phyloP scores from a whole-genome alignment of 2,888 invertebrate genomes.

The Heliconius erato region DNA sequence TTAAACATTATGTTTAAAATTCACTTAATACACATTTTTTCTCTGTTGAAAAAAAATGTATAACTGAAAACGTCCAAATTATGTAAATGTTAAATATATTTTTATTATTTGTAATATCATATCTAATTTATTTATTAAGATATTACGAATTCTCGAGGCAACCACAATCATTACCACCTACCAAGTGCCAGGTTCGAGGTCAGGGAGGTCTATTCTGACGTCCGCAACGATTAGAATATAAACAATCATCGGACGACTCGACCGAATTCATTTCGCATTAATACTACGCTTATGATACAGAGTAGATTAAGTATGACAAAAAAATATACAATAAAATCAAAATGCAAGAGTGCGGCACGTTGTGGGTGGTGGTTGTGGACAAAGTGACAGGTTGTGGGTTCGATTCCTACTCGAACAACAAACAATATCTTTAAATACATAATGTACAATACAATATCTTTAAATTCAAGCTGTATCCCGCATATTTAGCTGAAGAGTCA shows the following conservation, averaged over 20 bases:
- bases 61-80: not conserved
- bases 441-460: too few relatives aligned
- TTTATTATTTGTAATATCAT: not conserved
- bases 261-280: constrained; percentile 68
- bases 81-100: not conserved
- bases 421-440: too few relatives aligned
- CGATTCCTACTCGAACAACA: too few relatives aligned
- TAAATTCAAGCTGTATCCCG: too few relatives aligned
- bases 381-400: too few relatives aligned
- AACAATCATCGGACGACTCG: constrained; percentile 60
- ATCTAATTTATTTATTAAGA: constrained; percentile 2
- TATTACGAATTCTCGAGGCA: constrained; percentile 28
- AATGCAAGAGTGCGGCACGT: too few relatives aligned
- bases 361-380: too few relatives aligned
- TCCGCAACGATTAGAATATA: constrained; percentile 69
- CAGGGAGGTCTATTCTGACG: constrained; percentile 62
- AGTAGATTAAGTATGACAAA: not conserved
- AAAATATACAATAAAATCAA: too few relatives aligned
- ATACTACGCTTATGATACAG: constrained; percentile 46
- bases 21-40: not conserved
- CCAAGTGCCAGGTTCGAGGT: constrained; percentile 39
- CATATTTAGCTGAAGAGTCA: too few relatives aligned
- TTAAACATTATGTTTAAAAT: too few relatives aligned
- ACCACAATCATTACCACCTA: constrained; percentile 46
- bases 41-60: not conserved